phyloP scores from a whole-genome alignment of 1,140 invertebrate genomes.

The Drosophila parabipectinata region DNA sequence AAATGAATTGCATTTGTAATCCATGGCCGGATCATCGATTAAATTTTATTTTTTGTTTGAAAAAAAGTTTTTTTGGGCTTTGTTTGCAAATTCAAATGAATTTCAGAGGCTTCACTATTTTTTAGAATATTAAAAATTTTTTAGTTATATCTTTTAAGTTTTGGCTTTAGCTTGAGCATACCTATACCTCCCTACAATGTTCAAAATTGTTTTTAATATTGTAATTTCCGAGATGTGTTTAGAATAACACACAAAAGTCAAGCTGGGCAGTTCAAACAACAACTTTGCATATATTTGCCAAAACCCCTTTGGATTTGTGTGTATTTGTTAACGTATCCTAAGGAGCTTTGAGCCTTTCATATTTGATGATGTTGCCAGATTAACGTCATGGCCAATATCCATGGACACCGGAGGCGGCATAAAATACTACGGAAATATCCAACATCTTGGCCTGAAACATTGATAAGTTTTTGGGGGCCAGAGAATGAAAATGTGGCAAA shows the following conservation, averaged over 20 bases:
- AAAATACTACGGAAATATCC: conserved; percentile 41
- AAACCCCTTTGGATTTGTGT: conserved; percentile 13
- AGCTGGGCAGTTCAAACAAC: conserved; percentile 11
- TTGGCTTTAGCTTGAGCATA: too few species aligned
- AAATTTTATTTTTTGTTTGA: conserved; percentile 11
- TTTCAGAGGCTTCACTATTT: conserved; percentile 16
- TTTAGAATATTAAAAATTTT: background rate
- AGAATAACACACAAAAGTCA: conserved; percentile 33
- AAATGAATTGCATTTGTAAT: conserved; percentile 49
- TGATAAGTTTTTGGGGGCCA: conserved; percentile 25
- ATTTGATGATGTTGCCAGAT: conserved; percentile 66
- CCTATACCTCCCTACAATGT: background rate
- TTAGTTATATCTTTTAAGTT: too few species aligned
- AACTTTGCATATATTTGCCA: conserved; percentile 20
- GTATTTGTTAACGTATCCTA: conserved; percentile 11
- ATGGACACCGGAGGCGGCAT: conserved; percentile 41
- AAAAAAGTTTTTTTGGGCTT: background rate
- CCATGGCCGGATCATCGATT: conserved; percentile 22
- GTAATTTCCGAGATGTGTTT: conserved; percentile 33
- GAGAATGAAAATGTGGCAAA: conserved; percentile 29
- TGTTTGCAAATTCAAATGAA: conserved; percentile 16
- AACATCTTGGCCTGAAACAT: conserved; percentile 32
- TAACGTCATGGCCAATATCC: conserved; percentile 51
- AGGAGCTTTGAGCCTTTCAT: conserved; percentile 49
- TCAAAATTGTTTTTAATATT: conserved; percentile 16